Conservation (phyloP, 2,113 vertebrate species). For the Hippopotamus amphibius region DNA sequence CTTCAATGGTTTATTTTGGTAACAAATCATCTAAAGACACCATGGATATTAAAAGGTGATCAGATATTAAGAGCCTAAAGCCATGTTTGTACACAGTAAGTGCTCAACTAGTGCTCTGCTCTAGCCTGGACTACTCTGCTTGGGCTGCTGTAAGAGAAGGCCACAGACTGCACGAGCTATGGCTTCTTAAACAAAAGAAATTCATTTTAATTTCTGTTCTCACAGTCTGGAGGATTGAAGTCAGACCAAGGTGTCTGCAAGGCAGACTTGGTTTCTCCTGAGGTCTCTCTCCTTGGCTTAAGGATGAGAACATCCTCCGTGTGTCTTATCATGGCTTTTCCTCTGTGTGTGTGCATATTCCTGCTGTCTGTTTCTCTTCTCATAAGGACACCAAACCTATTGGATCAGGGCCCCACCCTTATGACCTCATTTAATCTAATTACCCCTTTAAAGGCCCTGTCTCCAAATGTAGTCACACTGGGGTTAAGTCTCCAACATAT, state of each 20-base stretch:
- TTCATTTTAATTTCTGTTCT: background rate
- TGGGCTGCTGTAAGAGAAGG: background rate
- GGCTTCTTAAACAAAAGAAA: background rate
- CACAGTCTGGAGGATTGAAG: no score
- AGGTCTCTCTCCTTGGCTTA: background rate
- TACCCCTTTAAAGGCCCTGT: background rate
- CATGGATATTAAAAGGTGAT: background rate
- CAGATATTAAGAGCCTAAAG: background rate
- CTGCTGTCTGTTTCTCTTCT: background rate
- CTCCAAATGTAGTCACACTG: background rate
- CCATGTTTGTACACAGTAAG: rapidly evolving
- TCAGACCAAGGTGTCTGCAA: background rate
- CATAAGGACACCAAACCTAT: background rate
- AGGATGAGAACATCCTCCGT: rapidly evolving
- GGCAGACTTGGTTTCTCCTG: background rate
- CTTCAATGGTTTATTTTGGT: background rate
- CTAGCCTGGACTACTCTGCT: no score
- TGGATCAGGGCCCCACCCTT: background rate
- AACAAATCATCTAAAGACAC: background rate
- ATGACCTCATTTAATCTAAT: background rate
- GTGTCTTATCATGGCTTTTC: background rate
- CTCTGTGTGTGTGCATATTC: background rate
- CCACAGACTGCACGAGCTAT: background rate
- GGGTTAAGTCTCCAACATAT: background rate
- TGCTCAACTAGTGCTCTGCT: background rate